Conservation (phyloP, 2,113 vertebrate species). For the Poicephalus gulielmi region DNA sequence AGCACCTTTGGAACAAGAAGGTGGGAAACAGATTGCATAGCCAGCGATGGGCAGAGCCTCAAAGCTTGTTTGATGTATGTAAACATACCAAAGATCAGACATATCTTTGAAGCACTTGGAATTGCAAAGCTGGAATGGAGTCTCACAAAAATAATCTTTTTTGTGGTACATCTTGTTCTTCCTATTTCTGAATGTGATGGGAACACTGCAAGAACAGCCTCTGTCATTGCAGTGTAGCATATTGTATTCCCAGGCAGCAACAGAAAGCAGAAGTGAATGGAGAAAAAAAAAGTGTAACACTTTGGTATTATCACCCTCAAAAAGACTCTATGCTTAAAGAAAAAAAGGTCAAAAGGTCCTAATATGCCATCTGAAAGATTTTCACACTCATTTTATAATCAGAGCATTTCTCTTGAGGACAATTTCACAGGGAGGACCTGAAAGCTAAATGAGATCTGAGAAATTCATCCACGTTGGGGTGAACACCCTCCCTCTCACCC, state of each 20-base stretch:
- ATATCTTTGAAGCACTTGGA: neutral
- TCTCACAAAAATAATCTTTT: conserved; percentile 44
- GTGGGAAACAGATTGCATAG: neutral
- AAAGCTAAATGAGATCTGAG: neutral
- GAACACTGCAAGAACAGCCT: conserved; percentile 25
- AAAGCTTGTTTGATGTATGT: neutral
- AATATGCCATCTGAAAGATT: neutral
- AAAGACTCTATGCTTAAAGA: neutral
- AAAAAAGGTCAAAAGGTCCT: neutral
- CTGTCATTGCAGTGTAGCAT: conserved; percentile 25
- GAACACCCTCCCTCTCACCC: neutral
- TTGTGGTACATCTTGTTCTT: conserved; percentile 37
- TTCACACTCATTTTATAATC: neutral
- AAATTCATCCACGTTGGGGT: neutral
- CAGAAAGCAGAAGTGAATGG: neutral
- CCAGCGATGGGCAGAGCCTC: neutral
- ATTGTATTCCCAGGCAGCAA: conserved; percentile 20
- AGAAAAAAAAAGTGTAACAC: neutral
- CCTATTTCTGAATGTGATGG: conserved; percentile 54
- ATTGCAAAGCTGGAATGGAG: conserved; percentile 43
- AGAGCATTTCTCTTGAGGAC: neutral
- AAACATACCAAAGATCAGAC: conserved; percentile 29
- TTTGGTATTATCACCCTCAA: neutral
- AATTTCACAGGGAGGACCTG: neutral
- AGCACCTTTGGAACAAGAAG: neutral